phyloP scores from a whole-genome alignment of 2,113 vertebrate genomes.

The Zapornia atra region DNA sequence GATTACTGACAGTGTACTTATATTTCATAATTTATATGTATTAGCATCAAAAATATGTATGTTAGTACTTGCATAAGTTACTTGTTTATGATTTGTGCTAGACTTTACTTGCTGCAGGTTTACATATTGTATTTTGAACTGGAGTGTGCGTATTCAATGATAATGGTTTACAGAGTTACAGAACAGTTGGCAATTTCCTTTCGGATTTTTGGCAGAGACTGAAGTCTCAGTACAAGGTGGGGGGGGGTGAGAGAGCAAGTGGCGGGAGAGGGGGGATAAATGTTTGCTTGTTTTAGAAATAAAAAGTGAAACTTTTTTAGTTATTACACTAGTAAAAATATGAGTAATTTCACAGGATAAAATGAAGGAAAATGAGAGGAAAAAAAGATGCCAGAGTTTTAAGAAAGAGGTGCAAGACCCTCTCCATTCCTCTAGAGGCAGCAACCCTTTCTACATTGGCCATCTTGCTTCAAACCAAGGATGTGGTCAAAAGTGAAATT shows the following conservation, averaged over 20 bases:
- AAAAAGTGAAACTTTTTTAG: neutral
- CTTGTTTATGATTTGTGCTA: slow-evolving; percentile 30
- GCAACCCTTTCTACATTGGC: neutral
- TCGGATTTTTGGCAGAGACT: slow-evolving; percentile 45
- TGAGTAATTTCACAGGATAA: neutral
- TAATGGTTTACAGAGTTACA: slow-evolving; percentile 54
- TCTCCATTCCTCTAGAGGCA: neutral
- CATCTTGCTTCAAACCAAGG: neutral
- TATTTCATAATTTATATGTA: slow-evolving; percentile 20
- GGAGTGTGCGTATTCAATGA: slow-evolving; percentile 10
- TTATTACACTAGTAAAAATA: neutral
- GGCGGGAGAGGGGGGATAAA: neutral
- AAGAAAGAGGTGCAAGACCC: neutral
- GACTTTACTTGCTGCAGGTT: slow-evolving; percentile 29
- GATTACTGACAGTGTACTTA: neutral
- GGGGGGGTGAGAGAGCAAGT: too few species aligned
- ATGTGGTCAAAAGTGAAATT: slow-evolving; percentile 30
- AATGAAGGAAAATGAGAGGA: neutral
- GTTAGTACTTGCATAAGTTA: slow-evolving; percentile 32
- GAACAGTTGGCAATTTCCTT: slow-evolving; percentile 57
- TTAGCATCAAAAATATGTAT: slow-evolving; percentile 20
- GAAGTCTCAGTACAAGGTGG: neutral
- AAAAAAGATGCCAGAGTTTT: neutral
- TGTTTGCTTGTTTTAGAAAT: neutral
- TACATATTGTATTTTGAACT: slow-evolving; percentile 25